A percentile compares a stretch with the other conserved stretches of the same genome.
These are phyloP conservation scores for Eupithecia exiguata DNA, from an alignment of 2,888 invertebrate species.

Conservation along the genomic window DNA sequence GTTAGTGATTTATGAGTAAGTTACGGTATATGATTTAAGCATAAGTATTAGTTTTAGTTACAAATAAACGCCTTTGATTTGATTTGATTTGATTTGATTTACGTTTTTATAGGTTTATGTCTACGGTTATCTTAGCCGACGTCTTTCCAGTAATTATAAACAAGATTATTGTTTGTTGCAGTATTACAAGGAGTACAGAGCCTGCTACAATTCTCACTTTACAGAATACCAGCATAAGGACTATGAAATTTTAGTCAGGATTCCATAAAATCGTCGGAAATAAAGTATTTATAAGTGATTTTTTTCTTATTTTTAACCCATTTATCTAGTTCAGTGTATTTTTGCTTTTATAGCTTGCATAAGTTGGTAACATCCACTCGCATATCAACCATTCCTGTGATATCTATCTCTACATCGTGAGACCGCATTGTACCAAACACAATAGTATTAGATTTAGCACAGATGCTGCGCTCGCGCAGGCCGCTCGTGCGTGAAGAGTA, in stretches of 20 bases:
- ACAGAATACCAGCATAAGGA: constrained; percentile 19
- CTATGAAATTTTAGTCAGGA: not conserved
- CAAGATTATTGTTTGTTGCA: not conserved
- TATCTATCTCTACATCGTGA: not conserved
- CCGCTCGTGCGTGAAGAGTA: constrained; percentile 44
- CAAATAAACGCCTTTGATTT: too few relatives aligned
- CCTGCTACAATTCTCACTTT: constrained; percentile 9
- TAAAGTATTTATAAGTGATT: not conserved
- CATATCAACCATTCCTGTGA: not conserved
- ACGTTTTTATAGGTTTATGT: too few relatives aligned
- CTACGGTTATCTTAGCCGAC: too few relatives aligned
- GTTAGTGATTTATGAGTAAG: too few relatives aligned
- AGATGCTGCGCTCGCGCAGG: constrained; percentile 9
- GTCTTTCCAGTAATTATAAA: too few relatives aligned
- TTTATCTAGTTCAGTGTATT: too few relatives aligned
- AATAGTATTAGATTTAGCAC: constrained; percentile 19
- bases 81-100: too few relatives aligned
- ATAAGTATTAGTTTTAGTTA: too few relatives aligned
- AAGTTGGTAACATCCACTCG: not conserved
- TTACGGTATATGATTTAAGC: too few relatives aligned
- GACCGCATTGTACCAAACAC: not conserved
- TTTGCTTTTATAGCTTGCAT: not conserved
- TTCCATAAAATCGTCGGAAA: not conserved
- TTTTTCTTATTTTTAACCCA: too few relatives aligned
- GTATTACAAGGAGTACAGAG: constrained; percentile 6